phyloP scores from a whole-genome alignment of 2,113 vertebrate species.

The Neotoma lepida region DNA sequence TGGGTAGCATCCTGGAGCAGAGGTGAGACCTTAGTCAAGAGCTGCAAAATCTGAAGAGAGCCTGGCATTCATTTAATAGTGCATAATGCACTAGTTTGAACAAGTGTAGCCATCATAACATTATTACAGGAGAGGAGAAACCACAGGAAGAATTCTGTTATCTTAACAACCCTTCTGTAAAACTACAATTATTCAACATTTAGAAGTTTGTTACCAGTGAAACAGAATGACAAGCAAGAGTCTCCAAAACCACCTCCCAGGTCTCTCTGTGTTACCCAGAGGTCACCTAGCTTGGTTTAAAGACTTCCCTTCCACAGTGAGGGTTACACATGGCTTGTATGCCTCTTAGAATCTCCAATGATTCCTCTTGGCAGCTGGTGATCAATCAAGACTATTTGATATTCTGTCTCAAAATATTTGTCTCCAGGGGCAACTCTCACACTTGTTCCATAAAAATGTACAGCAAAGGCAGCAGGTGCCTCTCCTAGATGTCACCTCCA shows the following conservation, averaged over 20 bases:
- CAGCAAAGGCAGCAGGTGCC: rapidly evolving
- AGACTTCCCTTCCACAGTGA: neutral
- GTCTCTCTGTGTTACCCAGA: neutral
- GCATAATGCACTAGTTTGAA: neutral
- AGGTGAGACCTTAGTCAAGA: conserved; percentile 8
- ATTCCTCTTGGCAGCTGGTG: neutral
- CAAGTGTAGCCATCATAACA: neutral
- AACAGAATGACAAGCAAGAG: neutral
- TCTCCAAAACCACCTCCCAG: neutral
- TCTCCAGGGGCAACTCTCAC: neutral
- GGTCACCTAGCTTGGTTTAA: neutral
- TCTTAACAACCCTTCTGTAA: neutral
- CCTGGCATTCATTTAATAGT: neutral
- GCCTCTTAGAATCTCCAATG: neutral
- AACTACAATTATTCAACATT: conserved; percentile 2
- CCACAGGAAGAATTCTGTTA: neutral
- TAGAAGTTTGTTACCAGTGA: neutral
- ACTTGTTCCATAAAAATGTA: neutral
- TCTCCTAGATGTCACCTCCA: neutral
- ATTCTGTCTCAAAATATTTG: neutral
- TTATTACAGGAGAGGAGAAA: neutral
- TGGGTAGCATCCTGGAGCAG: neutral
- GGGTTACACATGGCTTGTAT: neutral
- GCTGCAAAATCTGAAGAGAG: conserved; percentile 1
- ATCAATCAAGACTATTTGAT: neutral